These are phyloP conservation scores for Crypturellus tataupa DNA, from an alignment of 2,797 vertebrate genomes.

Conservation along the genomic window DNA sequence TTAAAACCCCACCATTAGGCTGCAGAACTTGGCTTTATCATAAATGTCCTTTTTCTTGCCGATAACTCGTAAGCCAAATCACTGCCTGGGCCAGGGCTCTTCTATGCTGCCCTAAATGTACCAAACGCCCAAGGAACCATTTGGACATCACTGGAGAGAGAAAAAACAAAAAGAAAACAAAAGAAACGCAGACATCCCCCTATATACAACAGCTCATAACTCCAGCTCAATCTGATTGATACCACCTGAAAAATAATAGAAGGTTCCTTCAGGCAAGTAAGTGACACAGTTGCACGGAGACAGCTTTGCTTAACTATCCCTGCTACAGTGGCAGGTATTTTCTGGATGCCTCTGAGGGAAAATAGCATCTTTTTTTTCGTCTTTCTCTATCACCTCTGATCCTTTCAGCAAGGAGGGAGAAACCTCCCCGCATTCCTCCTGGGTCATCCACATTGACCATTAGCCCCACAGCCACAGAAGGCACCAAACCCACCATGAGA, in stretches of 20 bases:
- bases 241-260: constrained; percentile 13
- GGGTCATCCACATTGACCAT: background rate
- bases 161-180: background rate
- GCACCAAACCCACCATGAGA: background rate
- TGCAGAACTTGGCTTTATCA: background rate
- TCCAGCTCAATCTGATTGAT: background rate
- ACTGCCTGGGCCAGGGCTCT: background rate
- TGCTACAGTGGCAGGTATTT: background rate
- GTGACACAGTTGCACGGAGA: background rate
- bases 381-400: background rate
- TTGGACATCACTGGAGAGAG: background rate
- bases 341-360: background rate
- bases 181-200: background rate
- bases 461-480: background rate
- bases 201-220: background rate
- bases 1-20: background rate
- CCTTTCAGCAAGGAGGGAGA: background rate
- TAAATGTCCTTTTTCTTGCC: background rate
- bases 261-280: constrained; percentile 1
- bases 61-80: background rate
- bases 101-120: background rate
- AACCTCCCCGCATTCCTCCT: accelerated
- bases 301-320: constrained; percentile 41
- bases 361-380: background rate
- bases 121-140: background rate